Conservation (phyloP, 2,797 vertebrate species). For the Antennarius maculatus region DNA sequence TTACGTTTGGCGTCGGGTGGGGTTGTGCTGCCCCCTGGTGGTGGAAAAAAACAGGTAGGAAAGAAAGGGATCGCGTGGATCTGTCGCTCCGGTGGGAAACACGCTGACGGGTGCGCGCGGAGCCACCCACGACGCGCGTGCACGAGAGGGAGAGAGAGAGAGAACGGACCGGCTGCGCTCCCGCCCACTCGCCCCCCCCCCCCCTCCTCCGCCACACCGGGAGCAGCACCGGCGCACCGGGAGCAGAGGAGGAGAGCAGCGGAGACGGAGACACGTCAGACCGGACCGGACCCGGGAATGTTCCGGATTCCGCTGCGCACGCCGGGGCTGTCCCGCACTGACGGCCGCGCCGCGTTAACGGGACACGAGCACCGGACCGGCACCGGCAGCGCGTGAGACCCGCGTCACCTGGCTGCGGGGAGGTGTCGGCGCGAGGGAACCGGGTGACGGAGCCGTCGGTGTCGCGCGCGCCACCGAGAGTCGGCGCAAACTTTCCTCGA, state of each 20-base stretch:
- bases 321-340: slow-evolving; percentile 48
- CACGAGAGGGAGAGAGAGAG: slow-evolving; percentile 35
- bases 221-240: slow-evolving; percentile 51
- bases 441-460: slow-evolving; percentile 29
- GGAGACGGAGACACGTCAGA: slow-evolving; percentile 56
- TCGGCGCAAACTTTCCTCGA: slow-evolving; percentile 81
- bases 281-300: slow-evolving; percentile 58
- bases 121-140: slow-evolving; percentile 72
- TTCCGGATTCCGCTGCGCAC: slow-evolving; percentile 58
- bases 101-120: slow-evolving; percentile 47
- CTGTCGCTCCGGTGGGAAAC: slow-evolving; percentile 64
- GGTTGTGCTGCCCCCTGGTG: no score
- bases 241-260: slow-evolving; percentile 19
- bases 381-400: slow-evolving; percentile 9
- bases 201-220: slow-evolving; percentile 12
- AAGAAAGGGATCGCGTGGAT: no score
- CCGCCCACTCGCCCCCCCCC: slow-evolving; percentile 48
- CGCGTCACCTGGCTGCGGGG: slow-evolving; percentile 58
- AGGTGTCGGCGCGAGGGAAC: slow-evolving; percentile 21
- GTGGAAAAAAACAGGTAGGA: no score
- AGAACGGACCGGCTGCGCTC: slow-evolving; percentile 54
- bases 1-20: no score
- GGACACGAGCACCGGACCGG: slow-evolving; percentile 38
- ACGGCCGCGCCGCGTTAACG: slow-evolving; percentile 56
- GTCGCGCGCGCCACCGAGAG: slow-evolving; percentile 53